Evolutionary conservation across 2,797 vertebrate species (phyloP), one percentile per base, ranked within the genome.

Genomic region (Octomys mimax): DNA sequence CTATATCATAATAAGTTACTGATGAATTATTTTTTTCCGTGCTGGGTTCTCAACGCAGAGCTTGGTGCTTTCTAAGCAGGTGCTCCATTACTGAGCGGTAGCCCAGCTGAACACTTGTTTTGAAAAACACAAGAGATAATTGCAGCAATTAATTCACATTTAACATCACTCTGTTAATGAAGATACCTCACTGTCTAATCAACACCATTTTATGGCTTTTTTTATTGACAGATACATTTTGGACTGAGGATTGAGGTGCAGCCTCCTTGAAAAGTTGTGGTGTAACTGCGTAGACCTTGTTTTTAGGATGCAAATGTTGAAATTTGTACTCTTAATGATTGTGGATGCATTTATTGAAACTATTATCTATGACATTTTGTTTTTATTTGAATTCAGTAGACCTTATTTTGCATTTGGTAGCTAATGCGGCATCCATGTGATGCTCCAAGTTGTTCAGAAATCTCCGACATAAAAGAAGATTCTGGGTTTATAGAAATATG

Each of bases 81-180:
- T n/a, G 1, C 28, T 85, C 33, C 59, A 66, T 12, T 5, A 49
- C 21, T 77, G 8, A 64, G 8, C 49, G 36, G 5, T 18, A 21
- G 57, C 14, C 13, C 24, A 66, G 39, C 16, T 75, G 61, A 83
- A 54, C 8, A 79, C 79, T 94, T 92, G 22, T 85, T 93, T 97
- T 96, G 86, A 94, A 79, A 92, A 71, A 94, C 16, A 94, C 75
- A 31, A 92, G 70, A 97, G n/a, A 93, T 93, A 92, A 96, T 88
- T 96, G 75, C 89, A 96, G 22, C 70, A 88, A 94, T 96, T 96
- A 96, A 94, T 97, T 97, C 79, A 96, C 28, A 31, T 66, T 61
- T 62, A 91, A 3, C 64, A 95, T 81, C 11, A 86, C 66, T 24
- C 16, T 66, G 33, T 75, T 94, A 92, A 68, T 85, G 4, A 21